Percentiles rank a stretch among this genome's conserved stretches.
phyloP scores from a whole-genome alignment of 2,113 vertebrate genomes.

The Coreoperca whiteheadi region DNA sequence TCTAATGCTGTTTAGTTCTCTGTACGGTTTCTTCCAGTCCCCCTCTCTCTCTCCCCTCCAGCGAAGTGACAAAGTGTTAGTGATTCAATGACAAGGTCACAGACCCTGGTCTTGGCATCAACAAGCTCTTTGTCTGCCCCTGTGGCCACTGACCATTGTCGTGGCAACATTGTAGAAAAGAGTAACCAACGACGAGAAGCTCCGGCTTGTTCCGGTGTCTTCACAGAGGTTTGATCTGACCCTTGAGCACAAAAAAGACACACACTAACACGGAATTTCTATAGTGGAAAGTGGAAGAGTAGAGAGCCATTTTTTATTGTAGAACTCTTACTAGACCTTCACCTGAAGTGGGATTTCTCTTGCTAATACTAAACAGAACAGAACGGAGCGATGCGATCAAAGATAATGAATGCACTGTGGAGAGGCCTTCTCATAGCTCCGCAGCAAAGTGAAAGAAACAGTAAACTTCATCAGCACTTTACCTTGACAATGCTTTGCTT shows the following conservation, averaged over 20 bases:
- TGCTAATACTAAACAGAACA: constrained; percentile 48
- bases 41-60: constrained; percentile 18
- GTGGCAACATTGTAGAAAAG: constrained; percentile 69
- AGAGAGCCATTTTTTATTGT: constrained; percentile 27
- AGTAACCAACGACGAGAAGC: constrained; percentile 53
- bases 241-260: constrained; percentile 23
- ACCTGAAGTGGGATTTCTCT: constrained; percentile 60
- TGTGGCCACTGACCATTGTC: constrained; percentile 68
- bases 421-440: constrained; percentile 67
- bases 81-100: constrained; percentile 81
- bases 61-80: constrained; percentile 76
- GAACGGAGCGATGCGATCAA: constrained; percentile 56
- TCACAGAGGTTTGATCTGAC: constrained; percentile 51
- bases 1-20: constrained; percentile 63
- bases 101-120: constrained; percentile 74
- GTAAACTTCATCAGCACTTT: constrained; percentile 82
- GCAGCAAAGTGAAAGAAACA: constrained; percentile 64
- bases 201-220: constrained; percentile 45
- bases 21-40: constrained; percentile 38
- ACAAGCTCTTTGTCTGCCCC: constrained; percentile 78
- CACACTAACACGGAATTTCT: neutral
- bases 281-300: constrained; percentile 6
- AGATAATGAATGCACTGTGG: constrained; percentile 59
- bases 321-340: constrained; percentile 49
- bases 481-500: constrained; percentile 78